These are phyloP conservation scores for Bolborhynchus lineola DNA, from an alignment of 2,113 vertebrate genomes.

Conservation along the genomic window DNA sequence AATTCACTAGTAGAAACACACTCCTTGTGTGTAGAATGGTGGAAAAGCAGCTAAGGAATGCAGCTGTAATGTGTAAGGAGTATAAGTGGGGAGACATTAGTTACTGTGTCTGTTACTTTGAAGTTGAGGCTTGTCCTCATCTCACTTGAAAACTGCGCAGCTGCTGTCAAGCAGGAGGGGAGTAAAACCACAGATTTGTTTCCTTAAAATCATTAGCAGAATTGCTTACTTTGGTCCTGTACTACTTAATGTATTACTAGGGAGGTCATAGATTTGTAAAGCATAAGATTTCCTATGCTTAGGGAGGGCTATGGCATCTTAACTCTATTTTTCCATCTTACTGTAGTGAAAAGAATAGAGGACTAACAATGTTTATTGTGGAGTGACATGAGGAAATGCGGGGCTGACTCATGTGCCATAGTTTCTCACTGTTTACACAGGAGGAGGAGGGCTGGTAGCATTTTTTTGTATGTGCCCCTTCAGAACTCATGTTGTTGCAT, in stretches of 20 bases:
- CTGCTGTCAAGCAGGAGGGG: neutral
- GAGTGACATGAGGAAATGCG: accelerated
- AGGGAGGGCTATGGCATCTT: neutral
- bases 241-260: neutral
- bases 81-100: neutral
- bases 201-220: neutral
- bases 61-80: neutral
- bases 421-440: neutral
- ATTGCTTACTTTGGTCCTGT: neutral
- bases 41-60: neutral
- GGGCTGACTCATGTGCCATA: neutral
- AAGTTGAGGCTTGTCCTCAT: slow-evolving; percentile 1
- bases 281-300: neutral
- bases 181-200: neutral
- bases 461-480: neutral
- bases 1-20: neutral
- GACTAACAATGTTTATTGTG: neutral
- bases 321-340: neutral
- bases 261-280: neutral
- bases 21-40: neutral
- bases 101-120: neutral
- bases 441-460: neutral
- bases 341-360: neutral
- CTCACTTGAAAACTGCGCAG: neutral
- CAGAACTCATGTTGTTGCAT: neutral